These are phyloP conservation scores for Sitta europaea DNA, from an alignment of 2,113 vertebrate species.

Conservation along the genomic window DNA sequence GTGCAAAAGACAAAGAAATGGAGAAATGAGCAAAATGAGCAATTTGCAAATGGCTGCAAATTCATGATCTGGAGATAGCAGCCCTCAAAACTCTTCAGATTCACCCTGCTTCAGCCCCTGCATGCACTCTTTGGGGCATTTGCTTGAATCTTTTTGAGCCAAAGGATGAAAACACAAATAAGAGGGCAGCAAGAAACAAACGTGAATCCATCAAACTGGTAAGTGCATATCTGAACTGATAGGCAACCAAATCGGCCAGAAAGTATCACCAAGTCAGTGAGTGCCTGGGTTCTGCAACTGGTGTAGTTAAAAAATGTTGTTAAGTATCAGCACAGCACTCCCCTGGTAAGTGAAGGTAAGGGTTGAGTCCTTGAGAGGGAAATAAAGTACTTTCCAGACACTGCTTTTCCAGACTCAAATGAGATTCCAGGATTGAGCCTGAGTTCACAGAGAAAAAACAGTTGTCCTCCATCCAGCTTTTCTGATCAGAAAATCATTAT, in stretches of 20 bases:
- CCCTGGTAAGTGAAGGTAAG: neutral
- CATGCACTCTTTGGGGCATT: fast-evolving
- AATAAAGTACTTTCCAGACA: neutral
- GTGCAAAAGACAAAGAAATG: neutral
- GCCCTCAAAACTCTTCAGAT: neutral
- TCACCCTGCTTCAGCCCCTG: neutral
- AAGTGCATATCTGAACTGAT: neutral
- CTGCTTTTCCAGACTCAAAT: neutral
- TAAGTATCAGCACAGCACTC: neutral
- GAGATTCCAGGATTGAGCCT: neutral
- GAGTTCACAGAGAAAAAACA: neutral
- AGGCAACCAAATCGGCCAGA: neutral
- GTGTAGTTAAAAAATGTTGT: neutral
- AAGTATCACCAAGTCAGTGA: neutral
- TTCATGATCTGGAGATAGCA: neutral
- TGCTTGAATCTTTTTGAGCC: neutral
- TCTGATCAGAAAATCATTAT: neutral
- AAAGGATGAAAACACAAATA: neutral
- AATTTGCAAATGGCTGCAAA: neutral
- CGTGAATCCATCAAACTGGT: fast-evolving
- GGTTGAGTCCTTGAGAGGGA: neutral
- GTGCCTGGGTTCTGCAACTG: neutral
- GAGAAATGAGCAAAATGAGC: neutral
- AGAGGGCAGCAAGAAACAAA: neutral
- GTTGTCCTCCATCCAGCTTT: neutral